Percentiles rank a stretch among this genome's conserved stretches.
phyloP scores from a whole-genome alignment of 1,140 invertebrate species.

The Tigriopus japonicus region DNA sequence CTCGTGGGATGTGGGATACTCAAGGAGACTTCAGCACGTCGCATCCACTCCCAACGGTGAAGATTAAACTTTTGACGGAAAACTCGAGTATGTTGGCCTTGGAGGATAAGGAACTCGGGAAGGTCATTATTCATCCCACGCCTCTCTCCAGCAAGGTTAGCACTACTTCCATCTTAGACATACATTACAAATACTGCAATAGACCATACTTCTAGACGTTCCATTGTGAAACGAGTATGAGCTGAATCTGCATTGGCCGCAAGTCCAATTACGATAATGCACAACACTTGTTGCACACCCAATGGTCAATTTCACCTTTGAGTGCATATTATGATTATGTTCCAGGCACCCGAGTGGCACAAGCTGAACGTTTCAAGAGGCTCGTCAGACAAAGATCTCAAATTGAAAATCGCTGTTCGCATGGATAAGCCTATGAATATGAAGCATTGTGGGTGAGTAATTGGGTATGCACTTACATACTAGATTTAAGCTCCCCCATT shows the following conservation, averaged over 20 bases:
- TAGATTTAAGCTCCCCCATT: not conserved
- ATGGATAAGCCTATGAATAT: slow-evolving; percentile 99
- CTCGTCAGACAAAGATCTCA: slow-evolving; percentile 77
- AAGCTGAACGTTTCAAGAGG: slow-evolving; percentile 90
- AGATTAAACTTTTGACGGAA: slow-evolving; percentile 64
- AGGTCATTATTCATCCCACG: slow-evolving; percentile 77
- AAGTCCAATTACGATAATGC: too few species aligned
- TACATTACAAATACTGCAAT: too few species aligned
- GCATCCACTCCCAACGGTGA: slow-evolving; percentile 86
- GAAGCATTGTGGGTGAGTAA: slow-evolving; percentile 80
- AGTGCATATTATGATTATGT: not conserved
- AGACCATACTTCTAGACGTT: too few species aligned
- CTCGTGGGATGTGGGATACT: slow-evolving; percentile 94
- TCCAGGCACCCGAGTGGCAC: slow-evolving; percentile 82
- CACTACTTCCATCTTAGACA: not conserved
- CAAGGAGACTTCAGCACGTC: slow-evolving; percentile 97
- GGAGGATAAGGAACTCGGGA: slow-evolving; percentile 94
- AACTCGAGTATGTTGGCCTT: slow-evolving; percentile 90
- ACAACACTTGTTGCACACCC: too few species aligned
- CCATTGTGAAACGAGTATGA: too few species aligned
- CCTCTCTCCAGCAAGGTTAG: slow-evolving; percentile 64
- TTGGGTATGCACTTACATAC: slow-evolving; percentile 3
- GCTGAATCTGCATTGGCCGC: too few species aligned
- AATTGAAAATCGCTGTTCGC: slow-evolving; percentile 90
- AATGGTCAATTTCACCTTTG: too few species aligned